A percentile compares a stretch with the other conserved stretches of the same genome.
Conservation (phyloP, 2,113 vertebrate species). For the rat (Rattus norvegicus) region GRCr8 NC_086031.1:94352001-94352500, state of each 20-base stretch:
- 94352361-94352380: neutral
- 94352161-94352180: no score
- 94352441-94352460: no score
- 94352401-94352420: neutral
- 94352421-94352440: neutral
- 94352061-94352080: no score
- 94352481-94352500: neutral
- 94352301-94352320: neutral
- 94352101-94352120: no score
- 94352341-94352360: neutral
- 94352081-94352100: no score
- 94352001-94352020: neutral
- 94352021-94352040: neutral
- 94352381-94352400: neutral
- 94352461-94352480: neutral
- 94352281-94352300: neutral
- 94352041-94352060: no score
- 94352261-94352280: no score
- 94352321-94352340: neutral
- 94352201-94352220: no score
- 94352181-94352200: neutral
- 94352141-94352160: no score
- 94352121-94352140: no score
- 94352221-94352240: neutral
- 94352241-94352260: neutral